Evolutionary conservation across 2,888 invertebrate genomes (phyloP).

Genomic region (Drosophila lutescens): DNA sequence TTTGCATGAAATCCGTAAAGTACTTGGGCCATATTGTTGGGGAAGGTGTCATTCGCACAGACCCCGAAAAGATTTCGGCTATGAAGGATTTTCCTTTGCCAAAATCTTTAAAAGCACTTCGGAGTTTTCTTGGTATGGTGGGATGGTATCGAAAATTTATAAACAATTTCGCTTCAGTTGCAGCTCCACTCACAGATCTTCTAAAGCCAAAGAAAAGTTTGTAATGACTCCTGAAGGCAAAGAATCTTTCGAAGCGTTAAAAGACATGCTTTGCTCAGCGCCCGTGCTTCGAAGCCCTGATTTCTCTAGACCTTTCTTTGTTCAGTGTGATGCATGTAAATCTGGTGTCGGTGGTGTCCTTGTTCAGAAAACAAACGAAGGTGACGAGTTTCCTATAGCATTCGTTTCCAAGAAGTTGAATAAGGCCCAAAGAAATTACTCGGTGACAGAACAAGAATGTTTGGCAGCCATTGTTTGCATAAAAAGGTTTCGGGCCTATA

Average conservation of each 20-base stretch:
- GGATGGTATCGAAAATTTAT: too few relatives aligned
- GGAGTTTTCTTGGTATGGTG: too few relatives aligned
- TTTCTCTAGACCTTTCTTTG: not conserved
- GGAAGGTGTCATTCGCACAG: not conserved
- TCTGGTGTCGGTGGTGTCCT: constrained; percentile 29
- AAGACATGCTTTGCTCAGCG: too few relatives aligned
- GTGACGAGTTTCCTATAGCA: too few relatives aligned
- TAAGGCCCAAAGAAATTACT: not conserved
- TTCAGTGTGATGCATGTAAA: constrained; percentile 43
- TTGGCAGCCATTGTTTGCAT: not conserved
- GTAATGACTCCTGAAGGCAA: not conserved
- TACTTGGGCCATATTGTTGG: not conserved
- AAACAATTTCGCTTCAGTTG: too few relatives aligned
- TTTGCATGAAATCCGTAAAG: not conserved
- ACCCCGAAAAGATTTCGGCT: not conserved
- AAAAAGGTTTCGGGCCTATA: not conserved
- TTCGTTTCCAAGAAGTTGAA: too few relatives aligned
- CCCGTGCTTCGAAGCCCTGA: not conserved
- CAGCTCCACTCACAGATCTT: not conserved
- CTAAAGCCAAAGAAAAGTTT: constrained; percentile 1
- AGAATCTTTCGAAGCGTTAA: not conserved
- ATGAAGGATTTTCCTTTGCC: not conserved
- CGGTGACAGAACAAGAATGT: not conserved
- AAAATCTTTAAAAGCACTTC: not conserved
- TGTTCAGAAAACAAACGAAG: constrained; percentile 15